These are phyloP conservation scores for Mesoclemmys tuberculata DNA, from an alignment of 2,113 vertebrate genomes.

Conservation along the genomic window DNA sequence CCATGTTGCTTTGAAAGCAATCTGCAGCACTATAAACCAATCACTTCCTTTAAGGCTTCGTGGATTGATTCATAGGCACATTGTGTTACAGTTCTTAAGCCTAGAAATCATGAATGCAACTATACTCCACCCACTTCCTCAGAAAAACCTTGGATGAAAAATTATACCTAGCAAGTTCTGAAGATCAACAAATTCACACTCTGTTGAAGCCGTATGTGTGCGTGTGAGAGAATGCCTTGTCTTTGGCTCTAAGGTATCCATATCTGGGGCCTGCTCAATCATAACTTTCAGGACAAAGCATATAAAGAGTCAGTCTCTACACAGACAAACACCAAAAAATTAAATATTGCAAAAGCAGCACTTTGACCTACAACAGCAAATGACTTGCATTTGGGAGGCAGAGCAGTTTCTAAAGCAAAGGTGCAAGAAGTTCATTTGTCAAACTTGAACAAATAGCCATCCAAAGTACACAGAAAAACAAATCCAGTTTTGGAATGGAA, in stretches of 20 bases:
- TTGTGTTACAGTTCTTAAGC: neutral
- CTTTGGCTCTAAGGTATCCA: neutral
- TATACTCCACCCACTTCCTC: neutral
- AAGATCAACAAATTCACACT: neutral
- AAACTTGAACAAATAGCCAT: no score
- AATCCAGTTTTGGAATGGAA: no score
- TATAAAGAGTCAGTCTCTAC: neutral
- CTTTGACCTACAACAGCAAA: neutral
- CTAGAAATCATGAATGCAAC: neutral
- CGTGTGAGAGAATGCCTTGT: neutral
- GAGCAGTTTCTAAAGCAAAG: neutral
- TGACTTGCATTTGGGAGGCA: neutral
- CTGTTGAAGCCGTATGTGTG: neutral
- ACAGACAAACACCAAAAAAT: neutral
- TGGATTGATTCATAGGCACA: neutral
- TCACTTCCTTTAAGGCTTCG: neutral
- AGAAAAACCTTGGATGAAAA: neutral
- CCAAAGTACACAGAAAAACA: no score
- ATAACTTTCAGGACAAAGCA: neutral
- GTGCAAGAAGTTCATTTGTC: no score
- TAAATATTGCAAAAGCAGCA: neutral
- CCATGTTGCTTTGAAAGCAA: neutral
- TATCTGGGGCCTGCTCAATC: neutral
- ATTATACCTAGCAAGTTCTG: neutral
- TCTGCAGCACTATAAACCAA: neutral